phyloP scores from a whole-genome alignment of 1,140 invertebrate species.

The Trichonephila clavipes region DNA sequence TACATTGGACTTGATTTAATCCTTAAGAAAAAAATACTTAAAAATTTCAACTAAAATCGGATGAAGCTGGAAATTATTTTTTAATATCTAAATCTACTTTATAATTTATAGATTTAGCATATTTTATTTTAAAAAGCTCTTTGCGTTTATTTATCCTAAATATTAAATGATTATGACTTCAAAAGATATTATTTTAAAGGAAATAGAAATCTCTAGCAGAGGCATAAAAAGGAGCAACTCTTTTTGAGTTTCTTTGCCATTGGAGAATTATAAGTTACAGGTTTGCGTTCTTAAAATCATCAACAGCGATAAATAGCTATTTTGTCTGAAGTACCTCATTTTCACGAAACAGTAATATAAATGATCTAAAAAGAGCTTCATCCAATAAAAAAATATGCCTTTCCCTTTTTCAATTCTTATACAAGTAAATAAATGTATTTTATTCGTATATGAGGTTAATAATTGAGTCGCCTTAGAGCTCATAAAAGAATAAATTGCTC shows the following conservation, averaged over 20 bases:
- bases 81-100: too few relatives aligned
- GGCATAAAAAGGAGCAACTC: neutral
- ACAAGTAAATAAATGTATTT: neutral
- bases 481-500: slow-evolving; percentile 16
- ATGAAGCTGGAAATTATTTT: too few relatives aligned
- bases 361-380: neutral
- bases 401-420: slow-evolving; percentile 10
- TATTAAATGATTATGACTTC: too few relatives aligned
- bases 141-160: too few relatives aligned
- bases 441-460: neutral
- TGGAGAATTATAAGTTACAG: neutral
- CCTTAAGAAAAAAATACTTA: too few relatives aligned
- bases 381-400: neutral
- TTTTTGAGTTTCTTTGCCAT: neutral
- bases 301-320: slow-evolving; percentile 2
- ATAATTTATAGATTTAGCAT: too few relatives aligned
- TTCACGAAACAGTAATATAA: neutral
- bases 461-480: neutral
- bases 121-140: too few relatives aligned
- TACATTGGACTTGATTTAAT: too few relatives aligned
- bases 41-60: too few relatives aligned
- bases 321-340: neutral
- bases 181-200: too few relatives aligned
- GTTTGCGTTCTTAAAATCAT: neutral
- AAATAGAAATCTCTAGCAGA: too few relatives aligned